Conservation (phyloP, 2,113 vertebrate species). For the Pseudopipra pipra region DNA sequence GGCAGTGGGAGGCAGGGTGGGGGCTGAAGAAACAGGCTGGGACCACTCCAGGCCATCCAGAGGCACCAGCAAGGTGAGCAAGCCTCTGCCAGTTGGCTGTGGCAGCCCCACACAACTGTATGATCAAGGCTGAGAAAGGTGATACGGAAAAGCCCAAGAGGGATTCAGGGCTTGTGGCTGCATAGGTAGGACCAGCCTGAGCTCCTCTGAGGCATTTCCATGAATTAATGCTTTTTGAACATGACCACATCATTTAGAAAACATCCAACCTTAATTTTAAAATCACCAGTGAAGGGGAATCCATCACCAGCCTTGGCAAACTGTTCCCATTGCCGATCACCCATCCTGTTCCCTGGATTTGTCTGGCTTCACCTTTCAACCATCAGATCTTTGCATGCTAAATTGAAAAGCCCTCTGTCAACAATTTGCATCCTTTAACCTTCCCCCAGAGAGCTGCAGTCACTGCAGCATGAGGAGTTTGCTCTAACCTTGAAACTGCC, state of each 20-base stretch:
- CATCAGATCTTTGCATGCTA: conserved; percentile 27
- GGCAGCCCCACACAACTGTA: neutral
- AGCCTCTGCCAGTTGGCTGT: neutral
- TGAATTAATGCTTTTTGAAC: neutral
- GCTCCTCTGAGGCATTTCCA: neutral
- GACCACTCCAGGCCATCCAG: neutral
- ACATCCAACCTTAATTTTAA: neutral
- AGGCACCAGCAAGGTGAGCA: neutral
- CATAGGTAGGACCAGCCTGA: rapidly evolving
- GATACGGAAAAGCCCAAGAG: neutral
- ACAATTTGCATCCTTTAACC: conserved; percentile 60
- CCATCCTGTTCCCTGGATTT: neutral
- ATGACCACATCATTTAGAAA: neutral
- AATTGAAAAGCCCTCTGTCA: conserved; percentile 62
- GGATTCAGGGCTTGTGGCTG: neutral
- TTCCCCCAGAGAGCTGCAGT: conserved; percentile 49
- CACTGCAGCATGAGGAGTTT: neutral
- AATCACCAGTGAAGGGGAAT: neutral
- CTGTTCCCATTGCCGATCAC: neutral
- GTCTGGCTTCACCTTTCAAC: conserved; percentile 45
- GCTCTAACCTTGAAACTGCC: conserved; percentile 47
- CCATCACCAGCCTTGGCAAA: neutral
- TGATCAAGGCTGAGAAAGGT: neutral
- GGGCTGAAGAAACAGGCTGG: neutral
- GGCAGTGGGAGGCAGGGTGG: neutral